A percentile compares a stretch with the other conserved stretches of the same genome.
Evolutionary conservation across 92 coral and sea anemone species (phyloP).

Genomic region (Muricea muricata): DNA sequence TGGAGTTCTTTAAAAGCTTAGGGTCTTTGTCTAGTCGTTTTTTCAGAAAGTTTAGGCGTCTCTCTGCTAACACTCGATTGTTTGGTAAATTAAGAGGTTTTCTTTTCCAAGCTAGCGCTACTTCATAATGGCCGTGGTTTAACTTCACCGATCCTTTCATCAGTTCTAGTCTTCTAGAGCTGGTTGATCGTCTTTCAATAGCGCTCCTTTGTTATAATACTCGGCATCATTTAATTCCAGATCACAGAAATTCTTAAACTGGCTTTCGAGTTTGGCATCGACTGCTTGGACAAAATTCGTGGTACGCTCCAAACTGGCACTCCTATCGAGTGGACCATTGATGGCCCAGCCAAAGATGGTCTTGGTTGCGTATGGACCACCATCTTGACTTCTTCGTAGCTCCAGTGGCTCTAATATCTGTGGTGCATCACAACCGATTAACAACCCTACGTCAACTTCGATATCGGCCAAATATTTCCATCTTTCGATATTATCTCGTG

Average conservation of each 20-base stretch:
- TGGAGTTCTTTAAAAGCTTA: conserved; percentile 12
- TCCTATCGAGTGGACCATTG: conserved; percentile 67
- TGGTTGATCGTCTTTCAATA: conserved; percentile 57
- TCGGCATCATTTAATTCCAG: conserved; percentile 53
- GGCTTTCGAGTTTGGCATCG: conserved; percentile 30
- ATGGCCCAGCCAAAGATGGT: conserved; percentile 74
- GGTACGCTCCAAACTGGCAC: not conserved
- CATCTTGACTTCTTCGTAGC: conserved; percentile 12
- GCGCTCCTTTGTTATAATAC: not conserved
- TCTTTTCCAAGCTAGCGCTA: conserved; percentile 63
- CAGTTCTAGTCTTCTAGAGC: conserved; percentile 47
- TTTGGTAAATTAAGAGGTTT: conserved; percentile 31
- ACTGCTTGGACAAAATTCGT: conserved; percentile 38
- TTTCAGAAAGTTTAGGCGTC: conserved; percentile 33
- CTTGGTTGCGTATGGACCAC: conserved; percentile 54
- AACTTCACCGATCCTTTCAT: conserved; percentile 47
- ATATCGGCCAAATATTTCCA: conserved; percentile 52
- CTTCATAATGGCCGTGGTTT: conserved; percentile 47
- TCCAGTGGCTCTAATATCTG: conserved; percentile 53
- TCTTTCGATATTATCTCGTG: conserved; percentile 26
- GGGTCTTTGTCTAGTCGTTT: conserved; percentile 50
- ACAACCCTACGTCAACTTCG: conserved; percentile 45
- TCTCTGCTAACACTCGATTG: conserved; percentile 47
- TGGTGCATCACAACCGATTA: conserved; percentile 64
- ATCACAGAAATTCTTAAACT: conserved; percentile 53